These are phyloP conservation scores for Anodontia alba DNA, from an alignment of 2,888 invertebrate species.

Conservation along the genomic window DNA sequence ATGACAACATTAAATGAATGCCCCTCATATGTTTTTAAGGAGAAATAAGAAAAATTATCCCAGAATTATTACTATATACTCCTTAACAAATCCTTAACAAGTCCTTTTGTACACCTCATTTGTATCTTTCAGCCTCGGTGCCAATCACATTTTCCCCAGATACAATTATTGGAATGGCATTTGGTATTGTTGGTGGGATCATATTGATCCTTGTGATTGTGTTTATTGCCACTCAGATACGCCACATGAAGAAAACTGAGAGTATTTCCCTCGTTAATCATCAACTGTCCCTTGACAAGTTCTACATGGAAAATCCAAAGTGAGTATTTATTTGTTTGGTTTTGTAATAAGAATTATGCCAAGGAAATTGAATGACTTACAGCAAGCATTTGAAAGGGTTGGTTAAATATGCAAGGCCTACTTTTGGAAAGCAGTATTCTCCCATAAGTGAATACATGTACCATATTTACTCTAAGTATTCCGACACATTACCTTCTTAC, in stretches of 20 bases:
- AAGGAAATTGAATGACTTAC: too few species aligned
- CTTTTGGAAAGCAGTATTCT: too few species aligned
- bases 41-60: too few species aligned
- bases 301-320: slow-evolving; percentile 61
- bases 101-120: not conserved
- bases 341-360: slow-evolving; percentile 11
- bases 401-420: too few species aligned
- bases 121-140: not conserved
- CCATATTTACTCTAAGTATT: too few species aligned
- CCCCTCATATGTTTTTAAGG: too few species aligned
- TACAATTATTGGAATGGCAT: slow-evolving; percentile 29
- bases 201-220: slow-evolving; percentile 40
- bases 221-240: slow-evolving; percentile 35
- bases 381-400: too few species aligned
- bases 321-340: slow-evolving; percentile 23
- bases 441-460: too few species aligned
- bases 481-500: too few species aligned
- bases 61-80: too few species aligned
- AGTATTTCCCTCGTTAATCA: slow-evolving; percentile 45
- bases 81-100: too few species aligned
- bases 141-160: not conserved
- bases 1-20: too few species aligned
- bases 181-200: slow-evolving; percentile 43
- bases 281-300: slow-evolving; percentile 49
- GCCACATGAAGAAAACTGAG: slow-evolving; percentile 44